Conservation (phyloP, 2,888 invertebrate genomes). For the Ochropleura plecta region DNA sequence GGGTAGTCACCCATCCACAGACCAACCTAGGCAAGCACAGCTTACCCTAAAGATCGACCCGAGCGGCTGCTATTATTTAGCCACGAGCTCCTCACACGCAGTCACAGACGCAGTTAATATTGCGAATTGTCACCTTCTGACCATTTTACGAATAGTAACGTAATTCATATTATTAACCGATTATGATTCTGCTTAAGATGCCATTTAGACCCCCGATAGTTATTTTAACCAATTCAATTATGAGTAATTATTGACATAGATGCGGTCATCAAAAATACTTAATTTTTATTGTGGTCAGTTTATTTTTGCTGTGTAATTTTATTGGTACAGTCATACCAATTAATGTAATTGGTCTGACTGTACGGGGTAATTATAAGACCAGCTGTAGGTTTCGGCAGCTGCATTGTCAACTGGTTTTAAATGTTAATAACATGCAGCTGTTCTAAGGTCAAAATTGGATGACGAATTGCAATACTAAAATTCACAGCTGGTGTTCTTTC, state of each 20-base stretch:
- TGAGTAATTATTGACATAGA: neutral
- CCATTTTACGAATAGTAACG: no score
- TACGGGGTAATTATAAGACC: slow-evolving; percentile 21
- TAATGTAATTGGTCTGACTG: slow-evolving; percentile 1
- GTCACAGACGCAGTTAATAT: no score
- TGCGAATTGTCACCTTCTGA: no score
- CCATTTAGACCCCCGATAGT: neutral
- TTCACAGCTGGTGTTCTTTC: neutral
- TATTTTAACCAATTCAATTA: neutral
- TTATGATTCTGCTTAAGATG: no score
- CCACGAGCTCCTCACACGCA: no score
- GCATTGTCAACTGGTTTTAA: slow-evolving; percentile 10
- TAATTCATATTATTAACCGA: no score
- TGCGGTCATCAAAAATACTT: slow-evolving; percentile 7
- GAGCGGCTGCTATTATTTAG: no score
- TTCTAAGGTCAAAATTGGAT: slow-evolving; percentile 26
- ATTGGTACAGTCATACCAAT: neutral
- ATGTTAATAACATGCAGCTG: slow-evolving; percentile 11
- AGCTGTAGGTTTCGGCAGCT: slow-evolving; percentile 26
- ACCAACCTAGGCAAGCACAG: no score
- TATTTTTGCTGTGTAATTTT: slow-evolving; percentile 9
- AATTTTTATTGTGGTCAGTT: neutral
- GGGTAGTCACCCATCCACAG: no score
- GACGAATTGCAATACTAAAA: neutral
- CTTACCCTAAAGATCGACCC: no score